Evolutionary conservation across 2,888 invertebrate genomes (phyloP), one percentile per base, ranked within the genome.

Genomic region (Latrodectus elegans): DNA sequence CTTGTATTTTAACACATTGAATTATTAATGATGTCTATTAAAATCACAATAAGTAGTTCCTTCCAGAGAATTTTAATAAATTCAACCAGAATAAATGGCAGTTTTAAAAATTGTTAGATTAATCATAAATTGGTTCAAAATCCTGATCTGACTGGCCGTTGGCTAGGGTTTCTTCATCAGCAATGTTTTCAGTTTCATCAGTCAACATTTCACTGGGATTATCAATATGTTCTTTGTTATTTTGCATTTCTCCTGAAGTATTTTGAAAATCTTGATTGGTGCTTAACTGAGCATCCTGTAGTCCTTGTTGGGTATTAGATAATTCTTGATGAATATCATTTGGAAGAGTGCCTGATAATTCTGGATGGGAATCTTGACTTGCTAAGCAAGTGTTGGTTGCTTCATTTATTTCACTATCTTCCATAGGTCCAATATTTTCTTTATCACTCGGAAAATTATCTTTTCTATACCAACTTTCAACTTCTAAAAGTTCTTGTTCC

Each of bases 61-160:
- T 22, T 38, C 38, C 38, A 64, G 11, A 64, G 15, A 64, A 15
- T 17, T 10, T 64, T 11, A 64, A 64, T 64, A 10, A 68, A 49
- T 14, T 14, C 14, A 49, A 14, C 6, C 11, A 51, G 15, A 71
- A 60, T 70, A 4, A 38, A 38, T 38, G 38, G 38, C 38, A 38
- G 38, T 2, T 3, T 38, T 38, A 38, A 38, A 38, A 38, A 38
- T 6, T 38, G 38, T 1, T 6, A 38, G 38, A 38, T 68, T 67
- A 81, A 60, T 90, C 90, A 84, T 90, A 90, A 73, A 89, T 90
- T 9, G 90, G 90, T 64, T 90, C 90, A 89, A 90, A 90, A 70
- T 90, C 90, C 76, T 90, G 89, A 77, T 90, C 90, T n/a, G 83
- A 86, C 26, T 89, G 17, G 49, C 51, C 65, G 49, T 67, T 72